Conservation (phyloP, 2,113 vertebrate species). For the Poeciliopsis turrubarensis region DNA sequence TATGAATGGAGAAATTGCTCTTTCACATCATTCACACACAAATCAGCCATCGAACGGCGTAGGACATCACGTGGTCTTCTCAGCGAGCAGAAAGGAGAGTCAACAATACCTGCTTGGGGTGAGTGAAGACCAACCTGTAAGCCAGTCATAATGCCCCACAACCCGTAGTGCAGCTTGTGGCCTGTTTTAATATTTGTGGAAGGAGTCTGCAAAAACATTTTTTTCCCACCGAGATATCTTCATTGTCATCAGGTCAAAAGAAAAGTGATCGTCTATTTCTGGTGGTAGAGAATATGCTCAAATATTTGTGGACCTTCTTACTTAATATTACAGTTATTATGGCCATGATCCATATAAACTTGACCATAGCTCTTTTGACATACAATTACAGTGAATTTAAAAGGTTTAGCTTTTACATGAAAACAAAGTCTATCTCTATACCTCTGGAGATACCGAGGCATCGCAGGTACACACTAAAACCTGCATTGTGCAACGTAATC, state of each 20-base stretch:
- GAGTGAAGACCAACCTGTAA: conserved; percentile 65
- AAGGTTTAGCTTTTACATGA: not conserved
- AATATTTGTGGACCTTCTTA: not conserved
- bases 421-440: not conserved
- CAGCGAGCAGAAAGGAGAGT: conserved; percentile 54
- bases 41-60: conserved; percentile 55
- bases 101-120: conserved; percentile 60
- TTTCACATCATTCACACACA: conserved; percentile 68
- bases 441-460: not conserved
- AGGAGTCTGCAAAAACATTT: too few species aligned
- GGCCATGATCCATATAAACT: not conserved
- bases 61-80: conserved; percentile 64
- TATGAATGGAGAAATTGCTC: conserved; percentile 60
- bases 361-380: not conserved
- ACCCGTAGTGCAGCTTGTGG: too few species aligned
- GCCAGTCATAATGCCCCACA: too few species aligned
- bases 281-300: not conserved
- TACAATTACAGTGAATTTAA: not conserved
- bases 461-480: conserved; percentile 30
- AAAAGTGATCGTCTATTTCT: not conserved
- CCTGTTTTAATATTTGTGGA: not conserved
- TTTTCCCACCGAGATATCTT: too few species aligned
- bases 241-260: not conserved
- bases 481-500: conserved; percentile 56
- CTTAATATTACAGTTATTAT: not conserved